Evolutionary conservation across 2,888 invertebrate species (phyloP), one percentile per base, ranked within the genome.

Genomic region (Choreutis nemorana): DNA sequence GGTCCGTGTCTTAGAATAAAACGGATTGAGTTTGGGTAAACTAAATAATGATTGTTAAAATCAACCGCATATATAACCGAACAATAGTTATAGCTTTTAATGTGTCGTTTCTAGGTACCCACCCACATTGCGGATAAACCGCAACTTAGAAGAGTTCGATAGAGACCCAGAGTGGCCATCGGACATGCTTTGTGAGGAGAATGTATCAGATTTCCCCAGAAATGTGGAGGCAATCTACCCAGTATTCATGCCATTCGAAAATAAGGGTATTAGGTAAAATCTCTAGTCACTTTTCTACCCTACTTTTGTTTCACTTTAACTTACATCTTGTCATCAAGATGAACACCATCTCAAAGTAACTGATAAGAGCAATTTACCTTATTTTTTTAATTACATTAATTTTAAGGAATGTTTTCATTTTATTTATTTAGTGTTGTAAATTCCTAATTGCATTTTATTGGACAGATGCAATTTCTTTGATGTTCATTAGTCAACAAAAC

Each of bases 201-300:
- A 60, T 40, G 55, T 68, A 10, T 45, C 68, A 1, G 54, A 54
- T 9, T 57, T 80, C 29, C 70, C 73, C 2, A 62, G 67, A 4
- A 62, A 64, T 28, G 54, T 82, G 32, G 70, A 83, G 47, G 59
- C 82, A 37, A 66, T 87, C 39, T 81, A 87, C 29, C 86, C 87
- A 8, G 79, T 87, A 9, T 89, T 87, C 63, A 62, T 91, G 45
- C 85, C 89, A 0, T 87, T 89, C 31, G 89, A 90, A 58, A 89
- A 90, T 57, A 90, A 90, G 55, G 91, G 90, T 31, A 85, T 85
- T 55, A 82, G 83, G 89, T 89, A 68, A 77, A 81, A 11, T n/a
- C n/a, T n/a, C n/a, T 14, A 4, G 20, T 9, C 6, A 4, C n/a
- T 23, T n/a, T 3, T n/a, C 2, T 23, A 29, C 14, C 10, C 10